Conservation (phyloP, 2,888 invertebrate species). For the Pachymerium ferrugineum region DNA sequence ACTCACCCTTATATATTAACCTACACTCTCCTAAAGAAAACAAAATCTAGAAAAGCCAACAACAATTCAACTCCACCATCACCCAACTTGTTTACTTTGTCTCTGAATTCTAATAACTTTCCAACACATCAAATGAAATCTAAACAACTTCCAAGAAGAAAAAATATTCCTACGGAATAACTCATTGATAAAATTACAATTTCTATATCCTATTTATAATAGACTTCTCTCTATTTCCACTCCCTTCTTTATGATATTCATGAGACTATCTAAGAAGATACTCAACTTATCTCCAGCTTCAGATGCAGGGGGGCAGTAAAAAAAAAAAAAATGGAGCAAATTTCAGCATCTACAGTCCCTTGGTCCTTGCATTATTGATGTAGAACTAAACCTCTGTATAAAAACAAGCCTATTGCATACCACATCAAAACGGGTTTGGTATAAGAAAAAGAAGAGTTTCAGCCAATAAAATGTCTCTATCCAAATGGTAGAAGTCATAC, state of each 20-base stretch:
- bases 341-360: conserved; percentile 19
- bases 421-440: not conserved
- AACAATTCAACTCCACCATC: not conserved
- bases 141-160: not conserved
- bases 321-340: conserved; percentile 6
- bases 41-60: not conserved
- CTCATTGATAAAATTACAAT: conserved; percentile 9
- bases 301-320: not conserved
- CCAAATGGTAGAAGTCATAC: conserved; percentile 19
- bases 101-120: not conserved
- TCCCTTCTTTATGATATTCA: conserved; percentile 17
- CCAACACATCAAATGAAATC: not conserved
- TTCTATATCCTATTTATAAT: not conserved
- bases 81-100: not conserved
- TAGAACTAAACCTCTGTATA: not conserved
- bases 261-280: conserved; percentile 24
- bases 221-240: not conserved
- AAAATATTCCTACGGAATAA: not conserved
- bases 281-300: conserved; percentile 20
- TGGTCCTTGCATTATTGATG: conserved; percentile 24
- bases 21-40: too few species aligned
- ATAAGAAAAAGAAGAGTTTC: not conserved
- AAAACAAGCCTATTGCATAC: not conserved
- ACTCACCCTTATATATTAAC: too few species aligned
- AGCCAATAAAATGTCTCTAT: conserved; percentile 19